Base-by-base conservation (phyloP, 2,888 invertebrate genomes). In the Philaethria dido region DNA sequence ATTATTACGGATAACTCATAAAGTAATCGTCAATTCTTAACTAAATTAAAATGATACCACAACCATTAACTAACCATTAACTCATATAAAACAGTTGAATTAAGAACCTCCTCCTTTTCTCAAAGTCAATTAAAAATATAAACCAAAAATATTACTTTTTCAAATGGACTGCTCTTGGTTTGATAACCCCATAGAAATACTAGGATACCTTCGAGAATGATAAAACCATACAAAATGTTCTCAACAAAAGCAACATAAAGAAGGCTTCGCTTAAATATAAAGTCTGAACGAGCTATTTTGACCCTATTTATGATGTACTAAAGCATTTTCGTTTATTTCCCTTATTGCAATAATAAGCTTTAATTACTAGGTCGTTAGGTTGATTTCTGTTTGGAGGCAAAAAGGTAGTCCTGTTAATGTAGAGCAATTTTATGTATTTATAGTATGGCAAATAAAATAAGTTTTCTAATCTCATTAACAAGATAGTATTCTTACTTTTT, bases 261-360 rank as follows among this genome's bases (percentile, higher is more conserved):
- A 22, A 50, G 29, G 18, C 47, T 60, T 60, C 14, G 18, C 45
- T 45, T 45, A 29, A 29, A 60, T 60, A 60, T 47, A 45, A 60
- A 60, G 29, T 47, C 62, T 64, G 60, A 70, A 55, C 57, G 64
- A 60, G 62, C 60, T 66, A 54, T 64, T 69, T 69, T 62, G 75
- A 73, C 73, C 77, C 68, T 80, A 77, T 84, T 84, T 83, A 85
- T 81, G 82, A 80, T 77, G 78, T 75, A 81, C 74, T 81, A 80
- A 83, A 83, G 75, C 73, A 77, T 79, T 77, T 67, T 76, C 75
- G 73, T 74, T 69, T 62, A 54, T 39, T 45, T 50, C 9, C 36
- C n/a, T n/a, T 36, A 11, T 39, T 62, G 66, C 65, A 65, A 73
- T 65, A 69, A 69, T 62, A 62, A 50, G 11, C 62, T 55, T 65